Base-by-base conservation (phyloP, 2,113 vertebrate species). In the Symphodus melops region DNA sequence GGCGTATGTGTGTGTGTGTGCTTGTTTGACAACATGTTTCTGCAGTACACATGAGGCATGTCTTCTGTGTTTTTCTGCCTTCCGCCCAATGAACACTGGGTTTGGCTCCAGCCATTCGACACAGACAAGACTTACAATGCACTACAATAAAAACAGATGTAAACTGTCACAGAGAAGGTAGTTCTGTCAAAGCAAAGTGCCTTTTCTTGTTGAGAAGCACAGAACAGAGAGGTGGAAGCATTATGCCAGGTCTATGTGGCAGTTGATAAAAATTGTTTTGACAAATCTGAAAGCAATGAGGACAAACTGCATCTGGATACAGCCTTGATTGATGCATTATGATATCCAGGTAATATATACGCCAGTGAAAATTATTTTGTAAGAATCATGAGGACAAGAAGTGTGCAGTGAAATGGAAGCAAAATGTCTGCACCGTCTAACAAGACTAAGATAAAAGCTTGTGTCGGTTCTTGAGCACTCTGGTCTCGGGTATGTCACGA, bases 101-200 rank as follows among this genome's bases (percentile, higher is more conserved):
- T 84, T 25, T 20, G 23, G 67, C 75, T 86, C 77, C 86, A 87
- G 81, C 81, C 72, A 69, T 83, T 85, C 69, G 83, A 81, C 58
- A 75, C 46, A 70, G 76, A 68, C 59, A 58, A 56, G 72, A 77
- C 51, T 75, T 81, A 79, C 53, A 80, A 61, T 68, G 64, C 60
- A 56, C 57, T 9, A 80, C 68, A 86, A 79, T 71, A 72, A 77
- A 82, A 88, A 85, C 86, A 85, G 74, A 85, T 87, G 77, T 84
- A 83, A 71, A 52, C 83, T 81, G 77, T 70, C 49, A 44, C 21
- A 60, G 68, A 60, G 68, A 64, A 62, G 58, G 77, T 72, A 52
- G 33, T 1, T 12, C 41, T 54, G 51, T 59, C 44, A 19, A 48
- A 55, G 48, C 25, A 51, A 58, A 68, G 57, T 64, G 39, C 37